Evolutionary conservation across 2,888 invertebrate species (phyloP).

Genomic region (Lepidochrysops patricia): DNA sequence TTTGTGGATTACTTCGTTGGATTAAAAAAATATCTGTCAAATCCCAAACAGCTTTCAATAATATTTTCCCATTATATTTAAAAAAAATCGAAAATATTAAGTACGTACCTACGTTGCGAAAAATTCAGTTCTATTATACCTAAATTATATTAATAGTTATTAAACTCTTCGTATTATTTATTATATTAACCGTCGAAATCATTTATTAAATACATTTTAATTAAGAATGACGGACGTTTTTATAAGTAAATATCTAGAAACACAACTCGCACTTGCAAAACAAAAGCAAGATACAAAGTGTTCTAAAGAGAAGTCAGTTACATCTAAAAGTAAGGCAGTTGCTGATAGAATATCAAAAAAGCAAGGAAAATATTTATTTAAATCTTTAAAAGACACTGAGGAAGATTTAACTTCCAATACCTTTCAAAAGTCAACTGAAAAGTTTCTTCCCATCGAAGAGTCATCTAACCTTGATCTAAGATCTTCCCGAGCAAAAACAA

Average conservation of each 20-base stretch:
- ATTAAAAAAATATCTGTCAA: no score
- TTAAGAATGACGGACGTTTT: slow-evolving; percentile 38
- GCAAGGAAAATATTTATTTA: slow-evolving; percentile 39
- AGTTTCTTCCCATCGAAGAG: background rate
- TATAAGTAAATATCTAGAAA: slow-evolving; percentile 63
- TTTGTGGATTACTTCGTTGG: no score
- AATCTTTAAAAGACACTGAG: slow-evolving; percentile 6
- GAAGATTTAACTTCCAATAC: background rate
- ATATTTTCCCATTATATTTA: no score
- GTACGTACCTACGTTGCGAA: no score
- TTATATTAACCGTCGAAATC: slow-evolving; percentile 22
- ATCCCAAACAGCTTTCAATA: no score
- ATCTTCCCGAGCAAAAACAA: background rate
- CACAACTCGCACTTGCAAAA: slow-evolving; percentile 54
- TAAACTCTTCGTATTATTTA: no score
- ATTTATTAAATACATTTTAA: slow-evolving; percentile 14
- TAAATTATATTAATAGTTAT: no score
- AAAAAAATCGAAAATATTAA: no score
- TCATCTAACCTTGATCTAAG: background rate
- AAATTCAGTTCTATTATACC: no score
- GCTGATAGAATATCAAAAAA: slow-evolving; percentile 54
- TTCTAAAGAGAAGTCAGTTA: slow-evolving; percentile 35
- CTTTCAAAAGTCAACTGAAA: background rate
- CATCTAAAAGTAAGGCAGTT: slow-evolving; percentile 47
- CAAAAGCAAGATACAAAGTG: slow-evolving; percentile 38